phyloP scores from a whole-genome alignment of 2,888 invertebrate genomes.

The Heliconius ethilla region DNA sequence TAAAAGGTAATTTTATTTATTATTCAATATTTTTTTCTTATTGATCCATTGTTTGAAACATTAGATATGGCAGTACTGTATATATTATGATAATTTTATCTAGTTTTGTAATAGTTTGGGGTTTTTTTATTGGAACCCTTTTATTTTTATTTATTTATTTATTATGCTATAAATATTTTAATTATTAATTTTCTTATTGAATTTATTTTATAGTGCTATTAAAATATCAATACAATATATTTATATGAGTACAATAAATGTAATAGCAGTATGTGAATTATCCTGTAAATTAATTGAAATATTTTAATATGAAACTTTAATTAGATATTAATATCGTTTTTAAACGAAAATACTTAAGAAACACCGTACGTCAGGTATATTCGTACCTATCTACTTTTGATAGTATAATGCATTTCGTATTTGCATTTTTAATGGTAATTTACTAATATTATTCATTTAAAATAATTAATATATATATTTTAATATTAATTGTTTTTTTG shows the following conservation, averaged over 20 bases:
- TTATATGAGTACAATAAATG: too few relatives aligned
- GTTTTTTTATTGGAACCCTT: not conserved
- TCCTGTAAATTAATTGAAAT: not conserved
- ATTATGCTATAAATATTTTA: too few relatives aligned
- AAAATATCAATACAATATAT: too few relatives aligned
- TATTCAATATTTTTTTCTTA: not conserved
- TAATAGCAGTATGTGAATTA: too few relatives aligned
- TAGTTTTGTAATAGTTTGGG: not conserved
- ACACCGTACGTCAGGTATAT: not conserved
- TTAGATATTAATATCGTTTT: not conserved
- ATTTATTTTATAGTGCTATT: too few relatives aligned
- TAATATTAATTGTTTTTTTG: too few relatives aligned
- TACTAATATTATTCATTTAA: too few relatives aligned
- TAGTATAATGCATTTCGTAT: not conserved
- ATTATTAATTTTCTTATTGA: too few relatives aligned
- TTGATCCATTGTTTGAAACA: constrained; percentile 1
- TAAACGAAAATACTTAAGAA: not conserved
- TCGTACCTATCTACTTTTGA: not conserved
- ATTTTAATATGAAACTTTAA: not conserved
- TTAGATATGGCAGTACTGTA: not conserved
- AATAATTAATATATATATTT: too few relatives aligned
- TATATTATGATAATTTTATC: constrained; percentile 1
- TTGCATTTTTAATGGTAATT: too few relatives aligned
- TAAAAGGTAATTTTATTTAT: constrained; percentile 15
- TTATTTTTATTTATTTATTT: not conserved